Percentiles rank a stretch among this genome's conserved stretches.
Conservation (phyloP, 2,113 vertebrate species). For the Empidonax alnorum region DNA sequence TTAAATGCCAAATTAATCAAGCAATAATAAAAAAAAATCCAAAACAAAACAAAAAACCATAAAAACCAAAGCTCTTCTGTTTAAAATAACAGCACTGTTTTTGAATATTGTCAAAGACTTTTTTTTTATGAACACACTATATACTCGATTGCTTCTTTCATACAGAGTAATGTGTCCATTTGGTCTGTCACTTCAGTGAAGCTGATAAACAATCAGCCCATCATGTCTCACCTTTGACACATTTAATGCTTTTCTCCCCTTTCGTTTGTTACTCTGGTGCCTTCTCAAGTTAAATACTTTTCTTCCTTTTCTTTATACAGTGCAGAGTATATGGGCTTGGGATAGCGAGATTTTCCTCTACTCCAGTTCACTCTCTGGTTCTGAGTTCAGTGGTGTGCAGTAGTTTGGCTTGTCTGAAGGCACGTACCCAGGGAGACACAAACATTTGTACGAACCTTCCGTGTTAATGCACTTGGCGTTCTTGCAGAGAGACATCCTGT, state of each 20-base stretch:
- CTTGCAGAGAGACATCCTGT: conserved; percentile 94
- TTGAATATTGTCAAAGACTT: conserved; percentile 73
- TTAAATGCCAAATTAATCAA: conserved; percentile 83
- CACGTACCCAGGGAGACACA: conserved; percentile 90
- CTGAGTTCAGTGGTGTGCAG: conserved; percentile 83
- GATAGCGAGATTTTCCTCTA: conserved; percentile 74
- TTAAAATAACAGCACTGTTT: conserved; percentile 81
- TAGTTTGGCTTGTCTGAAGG: conserved; percentile 90
- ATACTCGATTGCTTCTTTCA: conserved; percentile 79
- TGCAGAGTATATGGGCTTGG: conserved; percentile 90
- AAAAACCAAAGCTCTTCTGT: conserved; percentile 72
- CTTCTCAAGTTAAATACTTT: conserved; percentile 83
- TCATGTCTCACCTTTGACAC: conserved; percentile 55
- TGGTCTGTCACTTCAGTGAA: conserved; percentile 83
- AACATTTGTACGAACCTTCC: conserved; percentile 90
- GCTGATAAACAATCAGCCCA: conserved; percentile 50
- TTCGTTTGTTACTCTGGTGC: conserved; percentile 63
- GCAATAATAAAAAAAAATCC: conserved; percentile 76
- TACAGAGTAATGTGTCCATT: conserved; percentile 82
- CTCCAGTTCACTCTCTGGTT: conserved; percentile 81
- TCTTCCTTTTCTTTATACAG: conserved; percentile 88
- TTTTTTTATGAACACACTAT: conserved; percentile 84
- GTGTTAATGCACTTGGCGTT: conserved; percentile 97
- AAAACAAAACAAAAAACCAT: conserved; percentile 37
- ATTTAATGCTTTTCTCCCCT: conserved; percentile 68